Evolutionary conservation across 2,113 vertebrate genomes (phyloP).

Genomic region (Pygoscelis antarcticus): DNA sequence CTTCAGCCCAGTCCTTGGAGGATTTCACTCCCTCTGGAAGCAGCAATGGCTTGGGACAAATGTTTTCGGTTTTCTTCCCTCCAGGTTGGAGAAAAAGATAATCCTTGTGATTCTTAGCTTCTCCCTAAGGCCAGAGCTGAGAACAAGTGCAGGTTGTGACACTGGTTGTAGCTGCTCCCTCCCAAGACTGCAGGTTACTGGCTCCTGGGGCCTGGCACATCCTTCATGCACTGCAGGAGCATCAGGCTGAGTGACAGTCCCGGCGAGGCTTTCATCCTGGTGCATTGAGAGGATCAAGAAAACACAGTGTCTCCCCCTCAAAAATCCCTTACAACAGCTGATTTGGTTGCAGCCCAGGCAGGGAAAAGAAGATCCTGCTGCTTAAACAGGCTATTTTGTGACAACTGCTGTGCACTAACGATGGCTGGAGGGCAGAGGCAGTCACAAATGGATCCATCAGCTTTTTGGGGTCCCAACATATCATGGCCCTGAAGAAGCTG

Average conservation of each 20-base stretch:
- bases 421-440: background rate
- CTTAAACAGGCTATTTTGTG: background rate
- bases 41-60: background rate
- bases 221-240: background rate
- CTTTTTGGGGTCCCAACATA: background rate
- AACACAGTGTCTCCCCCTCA: background rate
- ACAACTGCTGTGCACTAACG: background rate
- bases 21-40: background rate
- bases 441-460: background rate
- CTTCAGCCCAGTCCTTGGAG: background rate
- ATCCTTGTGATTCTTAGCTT: background rate
- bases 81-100: background rate
- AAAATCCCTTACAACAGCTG: background rate
- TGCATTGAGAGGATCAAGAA: background rate
- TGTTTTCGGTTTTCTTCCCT: background rate
- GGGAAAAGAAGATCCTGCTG: background rate
- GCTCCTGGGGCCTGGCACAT: background rate
- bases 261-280: background rate
- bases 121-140: background rate
- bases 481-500: background rate
- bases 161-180: background rate
- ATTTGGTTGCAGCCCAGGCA: background rate
- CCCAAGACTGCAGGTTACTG: background rate
- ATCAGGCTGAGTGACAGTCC: background rate
- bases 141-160: background rate